phyloP scores from a whole-genome alignment of 1,140 invertebrate genomes.

The Wiebesia pumilae region DNA sequence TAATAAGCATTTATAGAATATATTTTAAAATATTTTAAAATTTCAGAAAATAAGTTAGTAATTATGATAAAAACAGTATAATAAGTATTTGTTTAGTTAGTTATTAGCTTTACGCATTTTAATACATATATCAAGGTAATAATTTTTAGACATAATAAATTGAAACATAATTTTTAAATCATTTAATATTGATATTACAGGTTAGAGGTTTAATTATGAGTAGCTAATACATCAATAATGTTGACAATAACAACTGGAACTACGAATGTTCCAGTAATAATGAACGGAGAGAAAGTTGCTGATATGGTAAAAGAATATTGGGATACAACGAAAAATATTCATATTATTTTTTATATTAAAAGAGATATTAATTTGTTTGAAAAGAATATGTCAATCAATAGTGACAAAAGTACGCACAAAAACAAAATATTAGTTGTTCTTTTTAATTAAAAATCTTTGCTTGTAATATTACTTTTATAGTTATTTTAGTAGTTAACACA shows the following conservation, averaged over 20 bases:
- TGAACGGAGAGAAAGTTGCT: conserved; percentile 80
- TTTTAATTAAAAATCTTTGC: too few species aligned
- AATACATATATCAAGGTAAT: not conserved
- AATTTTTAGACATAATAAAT: not conserved
- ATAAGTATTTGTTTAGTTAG: not conserved
- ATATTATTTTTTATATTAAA: too few species aligned
- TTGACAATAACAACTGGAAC: conserved; percentile 79
- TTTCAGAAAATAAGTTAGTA: too few species aligned
- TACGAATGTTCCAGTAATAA: conserved; percentile 78
- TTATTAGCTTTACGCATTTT: not conserved
- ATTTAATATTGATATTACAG: conserved; percentile 34
- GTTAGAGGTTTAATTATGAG: conserved; percentile 66
- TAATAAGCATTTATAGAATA: not conserved
- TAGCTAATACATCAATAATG: conserved; percentile 74
- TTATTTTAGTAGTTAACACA: too few species aligned
- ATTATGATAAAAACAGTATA: too few species aligned
- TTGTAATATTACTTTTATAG: too few species aligned
- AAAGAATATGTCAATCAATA: too few species aligned
- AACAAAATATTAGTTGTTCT: too few species aligned
- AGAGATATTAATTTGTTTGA: too few species aligned
- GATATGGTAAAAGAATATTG: conserved; percentile 79
- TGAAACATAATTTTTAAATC: not conserved
- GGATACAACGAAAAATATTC: conserved; percentile 56
- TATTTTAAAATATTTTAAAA: too few species aligned
- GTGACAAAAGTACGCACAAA: too few species aligned